phyloP scores from a whole-genome alignment of 2,113 vertebrate species.

The Falco punctatus region DNA sequence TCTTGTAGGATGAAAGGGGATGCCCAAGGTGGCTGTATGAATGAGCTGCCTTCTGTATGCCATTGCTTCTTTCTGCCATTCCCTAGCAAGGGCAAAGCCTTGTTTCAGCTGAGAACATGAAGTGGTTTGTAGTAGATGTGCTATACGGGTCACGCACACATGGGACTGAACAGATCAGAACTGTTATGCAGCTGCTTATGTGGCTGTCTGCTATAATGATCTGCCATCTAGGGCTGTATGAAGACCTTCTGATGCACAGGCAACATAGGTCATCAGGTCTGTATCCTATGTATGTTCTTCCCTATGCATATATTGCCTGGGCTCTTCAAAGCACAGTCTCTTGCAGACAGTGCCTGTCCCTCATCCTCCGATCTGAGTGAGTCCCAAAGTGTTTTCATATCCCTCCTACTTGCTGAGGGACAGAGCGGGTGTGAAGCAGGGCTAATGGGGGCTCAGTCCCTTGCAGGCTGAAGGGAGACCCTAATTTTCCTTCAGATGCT shows the following conservation, averaged over 20 bases:
- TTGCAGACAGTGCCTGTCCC: not conserved
- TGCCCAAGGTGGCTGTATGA: not conserved
- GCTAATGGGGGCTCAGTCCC: not conserved
- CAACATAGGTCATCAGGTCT: not conserved
- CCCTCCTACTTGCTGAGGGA: not conserved
- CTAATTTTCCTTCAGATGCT: not conserved
- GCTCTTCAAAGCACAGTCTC: not conserved
- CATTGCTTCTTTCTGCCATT: not conserved
- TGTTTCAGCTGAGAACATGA: not conserved
- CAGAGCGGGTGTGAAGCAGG: not conserved
- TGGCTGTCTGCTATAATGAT: not conserved
- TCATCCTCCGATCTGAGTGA: not conserved
- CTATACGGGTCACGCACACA: fast-evolving
- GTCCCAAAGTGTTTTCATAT: not conserved
- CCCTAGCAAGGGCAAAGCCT: not conserved
- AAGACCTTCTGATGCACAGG: fast-evolving
- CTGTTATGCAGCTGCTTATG: fast-evolving
- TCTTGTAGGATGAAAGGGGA: not conserved
- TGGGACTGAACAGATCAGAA: not conserved
- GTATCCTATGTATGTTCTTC: not conserved
- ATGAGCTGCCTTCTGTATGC: not conserved
- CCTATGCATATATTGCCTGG: not conserved
- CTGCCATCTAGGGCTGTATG: not conserved
- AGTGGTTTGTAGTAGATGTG: not conserved
- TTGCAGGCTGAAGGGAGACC: not conserved